Conservation (phyloP, 2,888 invertebrate species). For the Chrysomela aeneicollis region DNA sequence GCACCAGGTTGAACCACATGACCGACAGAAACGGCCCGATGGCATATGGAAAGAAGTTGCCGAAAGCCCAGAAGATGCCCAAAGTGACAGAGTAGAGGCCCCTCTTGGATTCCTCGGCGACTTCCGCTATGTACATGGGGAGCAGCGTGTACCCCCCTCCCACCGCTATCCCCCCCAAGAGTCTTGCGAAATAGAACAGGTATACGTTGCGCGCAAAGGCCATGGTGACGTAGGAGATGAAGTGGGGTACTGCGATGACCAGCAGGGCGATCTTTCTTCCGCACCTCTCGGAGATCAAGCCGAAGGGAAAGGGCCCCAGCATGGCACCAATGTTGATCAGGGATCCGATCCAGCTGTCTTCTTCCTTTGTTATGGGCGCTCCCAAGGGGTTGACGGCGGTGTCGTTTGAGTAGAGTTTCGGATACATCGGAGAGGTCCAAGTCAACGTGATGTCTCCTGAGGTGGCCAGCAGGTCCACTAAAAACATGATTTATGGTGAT, state of each 20-base stretch:
- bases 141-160: conserved; percentile 76
- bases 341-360: conserved; percentile 64
- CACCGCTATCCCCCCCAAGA: conserved; percentile 69
- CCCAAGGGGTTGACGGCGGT: conserved; percentile 53
- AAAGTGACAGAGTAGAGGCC: conserved; percentile 74
- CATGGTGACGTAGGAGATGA: conserved; percentile 43
- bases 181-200: conserved; percentile 58
- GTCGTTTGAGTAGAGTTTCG: conserved; percentile 47
- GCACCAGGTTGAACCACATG: conserved; percentile 65
- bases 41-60: conserved; percentile 73
- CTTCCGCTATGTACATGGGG: conserved; percentile 88
- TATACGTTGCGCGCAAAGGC: conserved; percentile 44
- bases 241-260: conserved; percentile 55
- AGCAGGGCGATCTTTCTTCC: conserved; percentile 75
- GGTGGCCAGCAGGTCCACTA: conserved; percentile 47
- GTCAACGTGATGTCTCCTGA: conserved; percentile 46
- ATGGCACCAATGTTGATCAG: conserved; percentile 62
- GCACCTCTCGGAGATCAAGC: conserved; percentile 69
- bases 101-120: conserved; percentile 76
- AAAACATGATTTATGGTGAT: conserved; percentile 20
- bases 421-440: conserved; percentile 47
- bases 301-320: conserved; percentile 72
- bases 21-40: conserved; percentile 77
- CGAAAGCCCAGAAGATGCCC: conserved; percentile 74
- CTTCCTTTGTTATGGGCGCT: conserved; percentile 49